A percentile compares a stretch with the other conserved stretches of the same genome.
Conservation (phyloP, 1,140 invertebrate genomes). For the Penaeus indicus region DNA sequence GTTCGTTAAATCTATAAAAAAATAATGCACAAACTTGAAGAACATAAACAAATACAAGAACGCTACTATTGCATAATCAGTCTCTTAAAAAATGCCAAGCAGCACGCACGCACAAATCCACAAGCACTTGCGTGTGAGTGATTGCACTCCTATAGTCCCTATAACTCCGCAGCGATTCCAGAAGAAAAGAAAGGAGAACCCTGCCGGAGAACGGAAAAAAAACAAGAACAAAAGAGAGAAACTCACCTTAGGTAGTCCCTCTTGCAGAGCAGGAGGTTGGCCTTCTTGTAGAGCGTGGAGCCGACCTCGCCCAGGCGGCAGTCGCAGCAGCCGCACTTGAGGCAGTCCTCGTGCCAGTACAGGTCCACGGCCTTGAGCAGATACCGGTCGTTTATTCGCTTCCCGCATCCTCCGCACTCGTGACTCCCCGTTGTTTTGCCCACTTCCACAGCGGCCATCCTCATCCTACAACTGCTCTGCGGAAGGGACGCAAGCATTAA, state of each 20-base stretch:
- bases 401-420: conserved; percentile 73
- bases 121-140: no score
- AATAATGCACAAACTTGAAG: no score
- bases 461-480: conserved; percentile 60
- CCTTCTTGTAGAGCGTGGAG: conserved; percentile 91
- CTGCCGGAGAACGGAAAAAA: no score
- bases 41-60: no score
- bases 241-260: conserved; percentile 91
- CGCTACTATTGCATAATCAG: no score
- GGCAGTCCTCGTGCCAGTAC: conserved; percentile 95
- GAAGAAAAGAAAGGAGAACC: no score
- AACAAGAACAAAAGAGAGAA: no score
- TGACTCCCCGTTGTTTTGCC: conserved; percentile 60
- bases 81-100: no score
- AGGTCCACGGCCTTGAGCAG: conserved; percentile 73
- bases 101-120: no score
- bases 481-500: neutral
- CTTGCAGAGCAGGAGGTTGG: conserved; percentile 92
- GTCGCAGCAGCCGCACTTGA: conserved; percentile 94
- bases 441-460: conserved; percentile 65
- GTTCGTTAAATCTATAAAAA: no score
- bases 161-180: no score
- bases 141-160: no score
- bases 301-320: conserved; percentile 92
- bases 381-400: conserved; percentile 72